phyloP scores from a whole-genome alignment of 30 jellyfish, hydroid and myxozoan species.

The Turritopsis rubra region DNA sequence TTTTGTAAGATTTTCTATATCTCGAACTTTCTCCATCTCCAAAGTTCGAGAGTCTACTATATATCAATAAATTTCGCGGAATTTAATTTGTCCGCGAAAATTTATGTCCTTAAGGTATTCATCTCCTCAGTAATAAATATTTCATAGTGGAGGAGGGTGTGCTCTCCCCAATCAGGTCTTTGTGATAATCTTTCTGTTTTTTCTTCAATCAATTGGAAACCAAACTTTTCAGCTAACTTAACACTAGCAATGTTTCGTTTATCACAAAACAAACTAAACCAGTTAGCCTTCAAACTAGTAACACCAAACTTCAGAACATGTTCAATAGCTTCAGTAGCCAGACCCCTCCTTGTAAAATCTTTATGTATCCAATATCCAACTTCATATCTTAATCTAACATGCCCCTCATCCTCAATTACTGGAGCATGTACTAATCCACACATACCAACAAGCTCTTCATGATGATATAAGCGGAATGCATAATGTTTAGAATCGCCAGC shows the following conservation, averaged over 20 bases:
- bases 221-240: constrained; percentile 24
- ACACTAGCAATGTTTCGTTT: constrained; percentile 18
- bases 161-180: constrained; percentile 12
- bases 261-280: constrained; percentile 11
- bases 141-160: background rate
- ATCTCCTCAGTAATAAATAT: background rate
- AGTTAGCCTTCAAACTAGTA: background rate
- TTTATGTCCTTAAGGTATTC: background rate
- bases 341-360: constrained; percentile 20
- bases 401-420: background rate
- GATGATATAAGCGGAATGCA: constrained; percentile 21
- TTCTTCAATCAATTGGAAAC: background rate
- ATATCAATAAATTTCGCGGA: no score
- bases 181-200: background rate
- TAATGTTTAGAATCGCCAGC: background rate
- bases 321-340: constrained; percentile 21
- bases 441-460: constrained; percentile 11
- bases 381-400: constrained; percentile 8
- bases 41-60: no score
- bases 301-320: constrained; percentile 9
- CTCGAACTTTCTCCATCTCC: no score
- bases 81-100: background rate
- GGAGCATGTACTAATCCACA: constrained; percentile 1
- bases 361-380: constrained; percentile 36
- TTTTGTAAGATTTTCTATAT: no score